Evolutionary conservation across 2,113 vertebrate genomes (phyloP), one percentile per base, ranked within the genome.

Genomic region (Cebidichthys violaceus): DNA sequence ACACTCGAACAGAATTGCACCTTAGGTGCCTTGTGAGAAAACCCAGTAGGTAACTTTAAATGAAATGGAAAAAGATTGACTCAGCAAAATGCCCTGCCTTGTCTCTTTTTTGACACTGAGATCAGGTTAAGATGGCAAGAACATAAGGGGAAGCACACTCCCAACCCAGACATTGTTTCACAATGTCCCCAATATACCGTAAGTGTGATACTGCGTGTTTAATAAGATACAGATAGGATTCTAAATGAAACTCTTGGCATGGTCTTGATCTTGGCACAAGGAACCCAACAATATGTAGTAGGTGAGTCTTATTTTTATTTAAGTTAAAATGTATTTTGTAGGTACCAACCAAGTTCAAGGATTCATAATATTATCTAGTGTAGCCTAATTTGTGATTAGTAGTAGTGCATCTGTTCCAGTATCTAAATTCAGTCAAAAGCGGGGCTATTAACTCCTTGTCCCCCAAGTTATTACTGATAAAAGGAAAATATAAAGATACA

Each of bases 1-100:
- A 81, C 67, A 85, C 45, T 35, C 55, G 20, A 77, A 43, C 66
- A 86, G n/a, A 80, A 77, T 43, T 64, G 59, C 31, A 84, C 47
- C 55, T 79, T 69, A 70, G 72, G 62, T 15, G 27, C n/a, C 39
- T 61, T 81, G 59, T 77, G 66, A 84, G 45, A 68, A 80, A 84
- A 77, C 83, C 41, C 79, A 79, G 73, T 50, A 29, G 75, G 70
- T 81, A n/a, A 55, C 75, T 87, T 73, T 54, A 75, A 82, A 68
- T 84, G 60, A 75, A 61, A 80, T 77, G 45, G 64, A 65, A 82
- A 77, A 67, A 74, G 54, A 73, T 6, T 54, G 70, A 27, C 37
- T 78, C 66, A 65, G 73, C 61, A 78, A 65, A 80, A 80, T 72
- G 4, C 55, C 29, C 27, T 20, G 20, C 57, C 35, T 24, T 62